Base-by-base conservation (phyloP, 2,888 invertebrate species). In the Petrophora chlorosata region DNA sequence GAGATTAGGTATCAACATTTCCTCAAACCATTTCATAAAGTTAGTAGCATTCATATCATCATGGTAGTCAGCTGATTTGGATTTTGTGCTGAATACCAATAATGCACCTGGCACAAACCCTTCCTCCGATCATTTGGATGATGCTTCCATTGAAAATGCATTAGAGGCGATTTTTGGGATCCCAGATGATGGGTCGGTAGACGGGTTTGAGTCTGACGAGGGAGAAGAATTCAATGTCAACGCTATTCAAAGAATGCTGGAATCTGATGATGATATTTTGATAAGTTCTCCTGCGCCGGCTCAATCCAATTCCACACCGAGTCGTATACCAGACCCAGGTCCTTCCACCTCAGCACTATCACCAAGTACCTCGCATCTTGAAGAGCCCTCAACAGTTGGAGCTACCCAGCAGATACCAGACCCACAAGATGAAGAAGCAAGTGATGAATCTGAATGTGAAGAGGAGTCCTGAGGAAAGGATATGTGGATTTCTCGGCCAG, bases 401-500 rank as follows among this genome's bases (percentile, higher is more conserved):
- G n/a, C n/a, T n/a, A n/a, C n/a, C n/a, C 22, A 22, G 8, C 22
- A 5, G 5, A 22, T 22, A 5, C 16, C 39, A 26, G 28, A 40
- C 10, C n/a, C 26, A 22, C 22, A 28, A 13, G 9, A 16, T 28
- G 29, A 22, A 22, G 7, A 2, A 22, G 22, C 5, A 8, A 22
- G 22, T 7, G 22, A 22, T 35, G 44, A 38, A 35, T 19, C 14
- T 10, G 43, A 43, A n/a, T 33, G 34, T 26, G 44, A 45, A 22
- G 22, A 22, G 22, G 7, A 22, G 22, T 22, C 22, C 3, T 38
- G 5, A 38, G 44, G 44, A 38, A 32, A 45, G 7, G 32, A n/a
- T 13, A 38, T 30, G 44, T 45, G 44, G 44, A 10, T 32, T 25
- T 32, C 16, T 47, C 40, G 40, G 2, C 34, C 46, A 40, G 29